Conservation (phyloP, 2,888 invertebrate genomes). For the Machimus rusticus region DNA sequence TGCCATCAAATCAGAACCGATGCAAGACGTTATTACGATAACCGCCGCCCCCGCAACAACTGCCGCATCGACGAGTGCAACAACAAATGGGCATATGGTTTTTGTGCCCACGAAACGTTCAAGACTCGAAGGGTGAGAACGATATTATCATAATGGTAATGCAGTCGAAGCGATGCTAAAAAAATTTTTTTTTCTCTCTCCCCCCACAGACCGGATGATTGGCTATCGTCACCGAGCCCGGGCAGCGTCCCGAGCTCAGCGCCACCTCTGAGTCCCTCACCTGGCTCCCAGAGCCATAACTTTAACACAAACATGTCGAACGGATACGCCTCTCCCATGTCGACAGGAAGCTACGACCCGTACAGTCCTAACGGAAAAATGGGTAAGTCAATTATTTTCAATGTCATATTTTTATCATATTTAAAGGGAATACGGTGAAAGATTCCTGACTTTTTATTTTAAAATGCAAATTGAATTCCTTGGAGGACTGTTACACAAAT, state of each 20-base stretch:
- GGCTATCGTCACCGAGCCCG: constrained; percentile 71
- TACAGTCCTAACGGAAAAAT: constrained; percentile 90
- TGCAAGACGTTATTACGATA: constrained; percentile 45
- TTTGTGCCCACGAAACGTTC: constrained; percentile 65
- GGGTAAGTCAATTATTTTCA: constrained; percentile 68
- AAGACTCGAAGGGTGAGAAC: constrained; percentile 61
- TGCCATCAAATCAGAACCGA: constrained; percentile 61
- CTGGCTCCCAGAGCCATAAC: constrained; percentile 66
- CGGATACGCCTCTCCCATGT: constrained; percentile 86
- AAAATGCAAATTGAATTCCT: background rate
- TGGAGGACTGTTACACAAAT: background rate
- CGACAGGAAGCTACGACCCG: constrained; percentile 87
- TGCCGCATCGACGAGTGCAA: constrained; percentile 53
- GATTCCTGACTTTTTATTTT: background rate
- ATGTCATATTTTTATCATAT: background rate
- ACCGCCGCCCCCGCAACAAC: constrained; percentile 43
- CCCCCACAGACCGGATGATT: constrained; percentile 65
- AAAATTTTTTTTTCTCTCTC: background rate
- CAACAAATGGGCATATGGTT: constrained; percentile 62
- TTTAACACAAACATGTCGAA: constrained; percentile 65
- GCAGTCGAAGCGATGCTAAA: background rate
- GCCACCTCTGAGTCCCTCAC: constrained; percentile 74
- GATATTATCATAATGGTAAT: constrained; percentile 13
- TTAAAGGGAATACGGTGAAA: background rate
- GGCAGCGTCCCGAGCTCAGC: constrained; percentile 66